Base-by-base conservation (phyloP, 2,888 invertebrate species). In the Cyclophora albipunctata region DNA sequence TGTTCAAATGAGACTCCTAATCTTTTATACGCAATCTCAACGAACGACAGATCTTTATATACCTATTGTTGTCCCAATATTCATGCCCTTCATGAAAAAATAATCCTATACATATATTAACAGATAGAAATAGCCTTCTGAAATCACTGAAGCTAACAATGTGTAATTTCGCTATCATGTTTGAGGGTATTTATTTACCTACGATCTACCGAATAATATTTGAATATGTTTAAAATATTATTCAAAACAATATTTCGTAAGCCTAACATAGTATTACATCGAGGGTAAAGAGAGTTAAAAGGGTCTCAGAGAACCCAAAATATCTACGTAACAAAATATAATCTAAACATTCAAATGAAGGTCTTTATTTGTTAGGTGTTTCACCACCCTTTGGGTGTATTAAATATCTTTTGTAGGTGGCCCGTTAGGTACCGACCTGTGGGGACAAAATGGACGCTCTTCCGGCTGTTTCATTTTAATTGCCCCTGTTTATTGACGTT, bases 1-100 rank as follows among this genome's bases (percentile, higher is more conserved):
- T 67, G 62, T 64, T 62, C 37, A 73, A 75, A 75, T 73, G 68
- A 75, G 74, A 78, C 75, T 66, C 62, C 37, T 64, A 65, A 71
- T 73, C 71, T 69, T 69, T 74, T 65, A 60, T 66, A 60, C 50
- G 57, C 57, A 64, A 67, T 64, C 52, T 63, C 20, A 20, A 20
- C 20, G 20, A 20, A 20, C 20, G 20, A 20, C 20, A 20, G 20
- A 20, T 20, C 2, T 20, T 20, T 20, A 20, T 20, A 20, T 20
- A 20, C 20, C 20, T 20, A 1, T 20, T 20, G 20, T 20, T 20
- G 20, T 20, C 20, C 20, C 20, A 20, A 20, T 20, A 20, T 20
- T 20, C 20, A 20, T 20, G 20, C 1, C 20, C 20, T 20, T 20
- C 20, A 20, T 20, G 20, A 20, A 20, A 20, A 20, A 20, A 20